These are phyloP conservation scores for Etheostoma spectabile DNA, from an alignment of 2,113 vertebrate genomes.

Conservation along the genomic window DNA sequence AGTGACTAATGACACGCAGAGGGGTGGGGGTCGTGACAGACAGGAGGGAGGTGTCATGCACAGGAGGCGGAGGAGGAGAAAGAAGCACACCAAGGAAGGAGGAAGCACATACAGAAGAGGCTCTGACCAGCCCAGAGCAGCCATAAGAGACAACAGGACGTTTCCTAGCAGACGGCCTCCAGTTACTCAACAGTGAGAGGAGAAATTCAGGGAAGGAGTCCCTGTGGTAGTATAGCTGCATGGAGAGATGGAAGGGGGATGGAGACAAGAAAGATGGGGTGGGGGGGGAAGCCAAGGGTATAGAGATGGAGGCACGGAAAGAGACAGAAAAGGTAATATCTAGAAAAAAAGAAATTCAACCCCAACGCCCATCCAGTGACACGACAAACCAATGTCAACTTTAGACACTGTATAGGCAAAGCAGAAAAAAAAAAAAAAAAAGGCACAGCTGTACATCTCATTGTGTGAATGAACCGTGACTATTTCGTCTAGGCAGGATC, in stretches of 20 bases:
- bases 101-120: constrained; percentile 59
- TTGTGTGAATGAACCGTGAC: not conserved
- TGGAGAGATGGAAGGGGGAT: constrained; percentile 68
- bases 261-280: constrained; percentile 5
- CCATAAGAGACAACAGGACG: constrained; percentile 50
- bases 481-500: not conserved
- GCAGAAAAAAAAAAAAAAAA: not conserved
- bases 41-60: constrained; percentile 25
- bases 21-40: constrained; percentile 19
- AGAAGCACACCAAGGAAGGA: constrained; percentile 42
- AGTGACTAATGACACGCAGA: constrained; percentile 5
- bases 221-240: constrained; percentile 69
- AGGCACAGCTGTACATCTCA: not conserved
- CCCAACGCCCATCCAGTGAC: constrained; percentile 1
- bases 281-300: constrained; percentile 74
- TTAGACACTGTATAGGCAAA: not conserved
- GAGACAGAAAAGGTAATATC: constrained; percentile 62
- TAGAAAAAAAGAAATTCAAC: constrained; percentile 20
- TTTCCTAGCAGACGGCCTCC: constrained; percentile 83
- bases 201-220: constrained; percentile 82
- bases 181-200: constrained; percentile 87
- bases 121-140: constrained; percentile 34
- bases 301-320: constrained; percentile 54
- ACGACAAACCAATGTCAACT: not conserved
- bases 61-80: not conserved